phyloP scores from a whole-genome alignment of 2,113 vertebrate genomes.

The Castor canadensis region DNA sequence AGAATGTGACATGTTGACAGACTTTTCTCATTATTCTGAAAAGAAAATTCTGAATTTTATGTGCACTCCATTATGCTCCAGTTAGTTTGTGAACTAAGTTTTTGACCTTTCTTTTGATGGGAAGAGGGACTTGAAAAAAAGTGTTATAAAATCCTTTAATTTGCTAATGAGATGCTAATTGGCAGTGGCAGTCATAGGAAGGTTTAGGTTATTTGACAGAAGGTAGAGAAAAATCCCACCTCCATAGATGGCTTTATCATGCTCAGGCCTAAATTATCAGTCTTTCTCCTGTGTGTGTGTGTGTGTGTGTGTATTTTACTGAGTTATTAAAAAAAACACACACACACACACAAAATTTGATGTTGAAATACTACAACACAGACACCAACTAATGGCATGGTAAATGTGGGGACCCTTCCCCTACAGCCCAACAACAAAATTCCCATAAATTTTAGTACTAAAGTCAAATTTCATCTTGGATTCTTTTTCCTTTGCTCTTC shows the following conservation, averaged over 20 bases:
- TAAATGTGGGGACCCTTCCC: too few species aligned
- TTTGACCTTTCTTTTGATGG: not conserved
- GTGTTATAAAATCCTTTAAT: not conserved
- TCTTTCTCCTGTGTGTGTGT: not conserved
- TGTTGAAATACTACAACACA: not conserved
- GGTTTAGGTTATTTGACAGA: not conserved
- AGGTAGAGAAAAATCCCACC: rapidly evolving
- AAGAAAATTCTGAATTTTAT: not conserved
- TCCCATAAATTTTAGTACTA: too few species aligned
- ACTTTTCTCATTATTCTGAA: not conserved
- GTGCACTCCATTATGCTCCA: not conserved
- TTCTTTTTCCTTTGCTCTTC: not conserved
- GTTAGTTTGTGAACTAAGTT: not conserved
- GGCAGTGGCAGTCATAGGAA: not conserved
- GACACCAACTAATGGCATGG: not conserved
- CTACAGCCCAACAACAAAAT: too few species aligned
- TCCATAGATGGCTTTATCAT: not conserved
- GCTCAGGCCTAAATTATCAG: not conserved
- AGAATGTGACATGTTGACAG: not conserved
- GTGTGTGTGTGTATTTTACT: too few species aligned
- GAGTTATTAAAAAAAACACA: not conserved
- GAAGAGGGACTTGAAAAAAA: not conserved
- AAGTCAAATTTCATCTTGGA: not conserved
- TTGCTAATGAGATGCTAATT: conserved; percentile 5
- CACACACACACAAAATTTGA: not conserved